Evolutionary conservation across 1,140 invertebrate species (phyloP), one percentile per base, ranked within the genome.

Genomic region (Cylas formicarius): DNA sequence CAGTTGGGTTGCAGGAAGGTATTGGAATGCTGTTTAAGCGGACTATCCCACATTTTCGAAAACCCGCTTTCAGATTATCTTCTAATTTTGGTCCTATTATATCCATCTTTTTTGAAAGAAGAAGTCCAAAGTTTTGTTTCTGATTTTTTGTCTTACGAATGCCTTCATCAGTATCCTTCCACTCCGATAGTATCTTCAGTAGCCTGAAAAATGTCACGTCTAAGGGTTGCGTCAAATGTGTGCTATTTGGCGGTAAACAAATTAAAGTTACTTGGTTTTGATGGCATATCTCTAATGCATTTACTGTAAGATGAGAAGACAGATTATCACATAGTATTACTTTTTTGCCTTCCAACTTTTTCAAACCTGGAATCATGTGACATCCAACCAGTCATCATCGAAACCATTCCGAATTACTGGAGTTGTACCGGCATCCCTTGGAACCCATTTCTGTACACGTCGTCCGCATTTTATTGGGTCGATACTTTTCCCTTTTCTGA

Each of bases 251-350:
- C 18, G 29, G 29, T 16, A 32, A 18, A 32, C 29, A 32, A 14
- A 32, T 32, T 32, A 32, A 14, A 18, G 14, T 13, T n/a, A 32
- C 18, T n/a, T 32, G 13, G 13, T 32, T 32, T n/a, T 7, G 14
- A 18, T 6, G 7, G 18, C 29, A 32, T 18, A 32, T 9, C 18
- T 32, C 9, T 4, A 32, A 6, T 16, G 7, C 8, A 32, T 32
- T 7, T n/a, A 32, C 13, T 14, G 29, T 32, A 10, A 32, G 14
- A 14, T 32, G 29, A 16, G 29, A 32, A 13, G 29, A 32, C 18
- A 32, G 6, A 13, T 32, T 32, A 32, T 32, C 29, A 32, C 7
- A 32, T 8, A 32, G 29, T n/a, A 32, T 13, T 16, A 32, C 29
- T 14, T 32, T 32, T 32, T 32, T 32, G 2, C 29, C 13, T 14